Evolutionary conservation across 2,888 invertebrate genomes (phyloP).

Genomic region (Drosophila atripex): DNA sequence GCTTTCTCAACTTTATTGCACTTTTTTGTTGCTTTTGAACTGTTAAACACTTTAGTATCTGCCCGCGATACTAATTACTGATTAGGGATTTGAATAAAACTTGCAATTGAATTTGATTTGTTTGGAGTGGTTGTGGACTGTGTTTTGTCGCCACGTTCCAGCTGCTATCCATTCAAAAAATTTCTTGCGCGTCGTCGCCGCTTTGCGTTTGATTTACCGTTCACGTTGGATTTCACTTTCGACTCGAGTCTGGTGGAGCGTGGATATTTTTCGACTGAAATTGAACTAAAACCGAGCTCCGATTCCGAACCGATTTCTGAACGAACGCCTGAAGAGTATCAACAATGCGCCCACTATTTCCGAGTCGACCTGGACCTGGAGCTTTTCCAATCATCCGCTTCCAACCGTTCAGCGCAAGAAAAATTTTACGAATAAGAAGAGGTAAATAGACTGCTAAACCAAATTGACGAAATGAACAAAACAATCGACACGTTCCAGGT

Average conservation of each 20-base stretch:
- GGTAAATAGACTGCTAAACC: slow-evolving; percentile 3
- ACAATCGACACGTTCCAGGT: not conserved
- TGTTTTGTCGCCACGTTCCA: slow-evolving; percentile 31
- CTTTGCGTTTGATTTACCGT: slow-evolving; percentile 69
- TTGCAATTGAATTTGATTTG: slow-evolving; percentile 40
- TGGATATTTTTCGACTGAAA: slow-evolving; percentile 1
- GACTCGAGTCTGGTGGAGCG: slow-evolving; percentile 43
- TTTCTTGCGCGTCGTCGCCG: slow-evolving; percentile 46
- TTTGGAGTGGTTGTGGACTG: slow-evolving; percentile 33
- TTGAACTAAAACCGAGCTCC: not conserved
- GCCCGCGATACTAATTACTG: slow-evolving; percentile 53
- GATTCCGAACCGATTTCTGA: slow-evolving; percentile 34
- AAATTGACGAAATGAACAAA: not conserved
- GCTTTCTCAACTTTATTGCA: slow-evolving; percentile 49
- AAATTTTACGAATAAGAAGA: not conserved
- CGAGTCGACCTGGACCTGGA: not conserved
- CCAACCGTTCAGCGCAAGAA: slow-evolving; percentile 10
- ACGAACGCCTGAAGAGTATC: slow-evolving; percentile 23
- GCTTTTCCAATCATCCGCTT: slow-evolving; percentile 2
- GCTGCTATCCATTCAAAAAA: slow-evolving; percentile 61
- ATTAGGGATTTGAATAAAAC: slow-evolving; percentile 25
- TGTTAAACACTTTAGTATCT: slow-evolving; percentile 71
- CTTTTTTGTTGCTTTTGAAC: slow-evolving; percentile 51
- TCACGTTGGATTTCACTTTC: slow-evolving; percentile 71
- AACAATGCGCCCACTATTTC: slow-evolving; percentile 1